Evolutionary conservation across 2,113 vertebrate genomes (phyloP).

Genomic region (Noturus placidus): DNA sequence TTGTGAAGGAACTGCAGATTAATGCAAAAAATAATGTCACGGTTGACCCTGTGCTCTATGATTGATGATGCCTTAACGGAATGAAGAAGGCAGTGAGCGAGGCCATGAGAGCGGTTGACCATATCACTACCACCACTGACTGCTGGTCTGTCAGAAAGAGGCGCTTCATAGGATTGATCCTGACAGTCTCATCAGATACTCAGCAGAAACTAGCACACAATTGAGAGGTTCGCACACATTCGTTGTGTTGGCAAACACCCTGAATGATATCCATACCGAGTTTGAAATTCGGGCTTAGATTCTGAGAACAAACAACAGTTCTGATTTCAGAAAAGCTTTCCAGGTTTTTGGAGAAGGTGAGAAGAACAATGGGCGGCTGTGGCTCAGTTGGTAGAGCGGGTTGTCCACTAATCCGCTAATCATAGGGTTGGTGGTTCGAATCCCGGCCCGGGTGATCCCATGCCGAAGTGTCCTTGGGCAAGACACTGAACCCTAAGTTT

Average conservation of each 20-base stretch:
- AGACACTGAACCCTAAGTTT: no score
- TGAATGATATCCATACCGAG: neutral
- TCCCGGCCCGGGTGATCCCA: no score
- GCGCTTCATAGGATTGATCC: conserved; percentile 44
- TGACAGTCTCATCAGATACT: neutral
- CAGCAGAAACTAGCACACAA: neutral
- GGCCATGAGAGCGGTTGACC: conserved; percentile 40
- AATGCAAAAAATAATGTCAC: conserved; percentile 32
- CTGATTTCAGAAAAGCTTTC: conserved; percentile 49
- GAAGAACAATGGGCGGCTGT: conserved; percentile 44
- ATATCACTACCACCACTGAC: conserved; percentile 50
- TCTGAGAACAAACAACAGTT: conserved; percentile 43
- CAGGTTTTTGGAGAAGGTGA: conserved; percentile 35
- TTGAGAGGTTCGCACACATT: conserved; percentile 46
- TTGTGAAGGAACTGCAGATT: conserved; percentile 23
- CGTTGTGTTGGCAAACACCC: neutral
- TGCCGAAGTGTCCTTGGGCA: no score
- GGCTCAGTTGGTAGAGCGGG: no score
- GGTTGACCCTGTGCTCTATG: conserved; percentile 1
- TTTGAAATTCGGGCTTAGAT: conserved; percentile 42
- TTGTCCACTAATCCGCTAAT: no score
- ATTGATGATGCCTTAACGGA: conserved; percentile 43
- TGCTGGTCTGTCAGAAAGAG: conserved; percentile 40
- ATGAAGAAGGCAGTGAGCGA: conserved; percentile 44
- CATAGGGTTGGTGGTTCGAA: no score